A percentile compares a stretch with the other conserved stretches of the same genome.
Evolutionary conservation across 2,888 invertebrate genomes (phyloP).

Genomic region (Augiades crinisus): DNA sequence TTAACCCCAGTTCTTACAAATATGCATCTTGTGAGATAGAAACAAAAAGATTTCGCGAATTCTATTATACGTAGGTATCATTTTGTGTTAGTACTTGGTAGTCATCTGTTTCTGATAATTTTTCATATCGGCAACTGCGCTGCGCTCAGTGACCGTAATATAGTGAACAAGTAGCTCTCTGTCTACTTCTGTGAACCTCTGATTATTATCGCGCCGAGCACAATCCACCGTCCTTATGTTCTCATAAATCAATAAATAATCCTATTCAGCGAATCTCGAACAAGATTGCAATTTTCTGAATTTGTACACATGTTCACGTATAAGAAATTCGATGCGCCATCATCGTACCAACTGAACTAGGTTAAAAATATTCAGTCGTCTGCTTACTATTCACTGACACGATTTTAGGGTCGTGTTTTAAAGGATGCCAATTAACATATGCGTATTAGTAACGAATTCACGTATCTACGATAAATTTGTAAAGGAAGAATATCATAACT

Average conservation of each 20-base stretch:
- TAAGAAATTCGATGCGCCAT: background rate
- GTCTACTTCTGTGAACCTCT: slow-evolving; percentile 70
- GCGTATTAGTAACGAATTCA: slow-evolving; percentile 58
- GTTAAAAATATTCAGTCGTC: slow-evolving; percentile 21
- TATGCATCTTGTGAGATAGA: background rate
- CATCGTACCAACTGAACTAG: background rate
- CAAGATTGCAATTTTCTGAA: slow-evolving; percentile 13
- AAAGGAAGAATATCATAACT: slow-evolving; percentile 78
- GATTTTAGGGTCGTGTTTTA: slow-evolving; percentile 12
- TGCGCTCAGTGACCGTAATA: slow-evolving; percentile 56
- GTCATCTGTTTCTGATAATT: slow-evolving; percentile 72
- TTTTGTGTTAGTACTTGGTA: slow-evolving; percentile 24
- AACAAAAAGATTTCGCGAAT: background rate
- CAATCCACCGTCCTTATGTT: slow-evolving; percentile 46
- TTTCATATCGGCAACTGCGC: slow-evolving; percentile 61
- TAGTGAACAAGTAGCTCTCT: slow-evolving; percentile 62
- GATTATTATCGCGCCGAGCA: slow-evolving; percentile 56
- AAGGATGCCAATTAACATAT: slow-evolving; percentile 44
- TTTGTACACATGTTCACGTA: background rate
- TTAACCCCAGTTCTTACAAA: background rate
- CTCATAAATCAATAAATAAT: slow-evolving; percentile 58
- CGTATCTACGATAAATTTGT: slow-evolving; percentile 55
- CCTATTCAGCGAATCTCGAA: slow-evolving; percentile 24
- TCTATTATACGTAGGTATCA: slow-evolving; percentile 14
- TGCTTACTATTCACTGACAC: slow-evolving; percentile 23